phyloP scores from a whole-genome alignment of 2,888 invertebrate genomes.

The Sphaeridia pumilis region DNA sequence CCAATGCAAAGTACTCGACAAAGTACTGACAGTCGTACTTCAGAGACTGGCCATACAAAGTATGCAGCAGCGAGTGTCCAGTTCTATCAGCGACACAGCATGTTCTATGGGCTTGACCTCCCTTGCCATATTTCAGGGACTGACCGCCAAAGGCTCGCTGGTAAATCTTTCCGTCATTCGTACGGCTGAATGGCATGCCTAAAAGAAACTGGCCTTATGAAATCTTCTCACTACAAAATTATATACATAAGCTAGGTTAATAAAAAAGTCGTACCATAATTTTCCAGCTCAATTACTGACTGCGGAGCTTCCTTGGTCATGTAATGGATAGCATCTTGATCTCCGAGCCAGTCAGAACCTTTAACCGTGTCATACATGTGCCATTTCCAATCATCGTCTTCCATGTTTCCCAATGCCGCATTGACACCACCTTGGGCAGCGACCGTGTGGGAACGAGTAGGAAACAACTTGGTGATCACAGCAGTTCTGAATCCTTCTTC shows the following conservation, averaged over 20 bases:
- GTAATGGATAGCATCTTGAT: constrained; percentile 95
- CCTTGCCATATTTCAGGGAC: constrained; percentile 91
- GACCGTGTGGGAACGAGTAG: constrained; percentile 95
- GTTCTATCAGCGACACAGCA: constrained; percentile 98
- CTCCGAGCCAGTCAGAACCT: constrained; percentile 75
- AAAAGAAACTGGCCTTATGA: too few relatives aligned
- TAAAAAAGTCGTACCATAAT: too few relatives aligned
- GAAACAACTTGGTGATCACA: constrained; percentile 93
- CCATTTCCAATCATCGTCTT: constrained; percentile 89
- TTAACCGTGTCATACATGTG: constrained; percentile 97
- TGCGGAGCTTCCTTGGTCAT: constrained; percentile 86
- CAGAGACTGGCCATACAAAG: constrained; percentile 90
- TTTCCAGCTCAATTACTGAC: constrained; percentile 84
- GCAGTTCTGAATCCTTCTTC: constrained; percentile 96
- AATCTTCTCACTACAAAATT: background rate
- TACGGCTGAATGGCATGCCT: constrained; percentile 98
- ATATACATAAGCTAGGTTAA: too few relatives aligned
- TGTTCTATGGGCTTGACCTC: constrained; percentile 80
- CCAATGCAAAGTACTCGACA: constrained; percentile 95
- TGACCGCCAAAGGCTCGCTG: constrained; percentile 99
- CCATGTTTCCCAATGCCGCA: constrained; percentile 91
- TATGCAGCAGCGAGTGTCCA: constrained; percentile 94
- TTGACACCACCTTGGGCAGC: constrained; percentile 99
- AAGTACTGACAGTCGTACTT: constrained; percentile 97
- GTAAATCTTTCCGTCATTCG: constrained; percentile 91